A percentile compares a stretch with the other conserved stretches of the same genome.
Conservation (phyloP, 2,888 invertebrate genomes). For the Drosophila nr. medialis region DNA sequence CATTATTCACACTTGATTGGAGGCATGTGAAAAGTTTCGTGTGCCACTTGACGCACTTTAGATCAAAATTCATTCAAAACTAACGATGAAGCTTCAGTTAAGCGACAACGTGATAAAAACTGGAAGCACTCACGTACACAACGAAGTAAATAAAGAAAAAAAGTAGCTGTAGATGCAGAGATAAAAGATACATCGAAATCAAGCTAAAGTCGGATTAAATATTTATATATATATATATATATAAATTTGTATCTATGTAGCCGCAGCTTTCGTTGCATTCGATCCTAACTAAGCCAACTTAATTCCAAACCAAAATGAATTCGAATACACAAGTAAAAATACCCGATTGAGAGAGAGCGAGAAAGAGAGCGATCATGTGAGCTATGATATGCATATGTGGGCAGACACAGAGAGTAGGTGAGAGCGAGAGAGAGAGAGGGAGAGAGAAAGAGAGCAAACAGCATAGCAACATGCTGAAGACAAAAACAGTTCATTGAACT, state of each 20-base stretch:
- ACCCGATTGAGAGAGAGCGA: conserved; percentile 18
- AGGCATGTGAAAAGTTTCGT: conserved; percentile 68
- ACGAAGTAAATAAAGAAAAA: background rate
- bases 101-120: conserved; percentile 67
- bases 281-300: conserved; percentile 46
- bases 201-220: conserved; percentile 8
- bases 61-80: conserved; percentile 70
- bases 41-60: conserved; percentile 17
- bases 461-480: conserved; percentile 76
- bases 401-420: conserved; percentile 22
- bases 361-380: conserved; percentile 17
- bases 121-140: conserved; percentile 14
- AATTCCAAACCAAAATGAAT: conserved; percentile 58
- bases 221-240: background rate
- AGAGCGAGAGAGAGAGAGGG: conserved; percentile 16
- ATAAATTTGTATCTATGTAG: background rate
- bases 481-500: conserved; percentile 80
- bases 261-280: conserved; percentile 58
- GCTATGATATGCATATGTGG: conserved; percentile 36
- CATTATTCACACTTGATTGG: conserved; percentile 79
- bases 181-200: conserved; percentile 16
- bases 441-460: conserved; percentile 37
- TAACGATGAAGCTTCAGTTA: conserved; percentile 6
- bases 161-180: conserved; percentile 13
- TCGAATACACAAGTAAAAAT: conserved; percentile 67